phyloP scores from a whole-genome alignment of 2,797 vertebrate species.

The Fistularia tabacaria region DNA sequence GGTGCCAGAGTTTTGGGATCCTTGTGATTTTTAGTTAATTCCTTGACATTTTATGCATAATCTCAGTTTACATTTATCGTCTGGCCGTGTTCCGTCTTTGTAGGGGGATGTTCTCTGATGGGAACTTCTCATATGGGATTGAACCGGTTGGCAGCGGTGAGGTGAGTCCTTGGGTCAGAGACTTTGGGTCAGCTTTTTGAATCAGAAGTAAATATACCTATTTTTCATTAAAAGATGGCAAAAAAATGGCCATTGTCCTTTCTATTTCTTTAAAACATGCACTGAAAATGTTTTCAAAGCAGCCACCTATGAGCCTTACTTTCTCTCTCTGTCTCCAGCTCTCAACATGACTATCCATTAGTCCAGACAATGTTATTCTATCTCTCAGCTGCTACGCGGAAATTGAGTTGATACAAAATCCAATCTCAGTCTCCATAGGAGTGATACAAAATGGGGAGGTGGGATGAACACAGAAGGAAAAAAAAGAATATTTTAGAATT shows the following conservation, averaged over 20 bases:
- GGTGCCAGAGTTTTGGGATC: no score
- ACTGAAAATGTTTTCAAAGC: neutral
- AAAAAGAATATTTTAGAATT: neutral
- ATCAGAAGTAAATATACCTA: no score
- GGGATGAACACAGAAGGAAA: no score
- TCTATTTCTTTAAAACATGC: no score
- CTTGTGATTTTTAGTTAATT: no score
- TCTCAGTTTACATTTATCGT: neutral
- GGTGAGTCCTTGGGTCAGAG: conserved; percentile 52
- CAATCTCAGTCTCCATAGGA: conserved; percentile 11
- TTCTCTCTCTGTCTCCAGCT: conserved; percentile 2
- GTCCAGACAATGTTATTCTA: conserved; percentile 39
- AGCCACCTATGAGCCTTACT: neutral
- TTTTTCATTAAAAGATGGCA: no score
- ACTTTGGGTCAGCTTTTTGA: no score
- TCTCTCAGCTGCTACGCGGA: conserved; percentile 42
- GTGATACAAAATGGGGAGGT: neutral
- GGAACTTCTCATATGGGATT: conserved; percentile 82
- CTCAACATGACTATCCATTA: no score
- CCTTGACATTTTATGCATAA: no score
- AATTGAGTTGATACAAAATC: conserved; percentile 52
- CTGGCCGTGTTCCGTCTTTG: conserved; percentile 5
- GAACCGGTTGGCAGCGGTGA: conserved; percentile 71
- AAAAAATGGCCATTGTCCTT: no score
- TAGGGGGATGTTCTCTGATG: conserved; percentile 91